Evolutionary conservation across 2,888 invertebrate species (phyloP).

Genomic region (Subacronicta megacephala): DNA sequence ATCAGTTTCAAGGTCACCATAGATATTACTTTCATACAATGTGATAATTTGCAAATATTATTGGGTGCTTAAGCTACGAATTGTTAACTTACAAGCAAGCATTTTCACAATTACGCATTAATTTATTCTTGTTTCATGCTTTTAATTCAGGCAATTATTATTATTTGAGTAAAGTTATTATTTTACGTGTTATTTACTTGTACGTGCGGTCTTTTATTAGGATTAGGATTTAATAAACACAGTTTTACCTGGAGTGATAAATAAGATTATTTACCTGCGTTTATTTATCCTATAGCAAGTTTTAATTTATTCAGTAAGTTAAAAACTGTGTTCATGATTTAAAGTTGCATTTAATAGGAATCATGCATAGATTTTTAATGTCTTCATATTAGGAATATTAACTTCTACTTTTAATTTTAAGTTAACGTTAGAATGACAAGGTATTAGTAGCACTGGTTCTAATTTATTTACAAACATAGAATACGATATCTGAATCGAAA

Average conservation of each 20-base stretch:
- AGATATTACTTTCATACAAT: slow-evolving; percentile 32
- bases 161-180: slow-evolving; percentile 36
- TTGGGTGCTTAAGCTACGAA: slow-evolving; percentile 42
- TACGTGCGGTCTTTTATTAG: slow-evolving; percentile 31
- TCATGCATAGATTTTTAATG: slow-evolving; percentile 61
- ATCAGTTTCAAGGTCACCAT: slow-evolving; percentile 10
- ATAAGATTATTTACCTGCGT: slow-evolving; percentile 14
- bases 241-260: slow-evolving; percentile 26
- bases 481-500: slow-evolving; percentile 27
- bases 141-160: slow-evolving; percentile 24
- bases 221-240: slow-evolving; percentile 23
- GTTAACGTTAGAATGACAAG: slow-evolving; percentile 76
- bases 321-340: slow-evolving; percentile 34
- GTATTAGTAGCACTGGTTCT: slow-evolving; percentile 72
- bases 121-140: slow-evolving; percentile 26
- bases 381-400: slow-evolving; percentile 36
- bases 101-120: slow-evolving; percentile 42
- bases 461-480: slow-evolving; percentile 53
- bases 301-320: slow-evolving; percentile 27
- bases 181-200: slow-evolving; percentile 32
- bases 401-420: slow-evolving; percentile 53
- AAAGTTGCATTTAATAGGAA: slow-evolving; percentile 57
- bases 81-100: slow-evolving; percentile 39
- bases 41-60: slow-evolving; percentile 31
- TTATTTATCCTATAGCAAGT: too few species aligned